These are phyloP conservation scores for Sesia apiformis DNA, from an alignment of 2,888 invertebrate genomes.

Conservation along the genomic window DNA sequence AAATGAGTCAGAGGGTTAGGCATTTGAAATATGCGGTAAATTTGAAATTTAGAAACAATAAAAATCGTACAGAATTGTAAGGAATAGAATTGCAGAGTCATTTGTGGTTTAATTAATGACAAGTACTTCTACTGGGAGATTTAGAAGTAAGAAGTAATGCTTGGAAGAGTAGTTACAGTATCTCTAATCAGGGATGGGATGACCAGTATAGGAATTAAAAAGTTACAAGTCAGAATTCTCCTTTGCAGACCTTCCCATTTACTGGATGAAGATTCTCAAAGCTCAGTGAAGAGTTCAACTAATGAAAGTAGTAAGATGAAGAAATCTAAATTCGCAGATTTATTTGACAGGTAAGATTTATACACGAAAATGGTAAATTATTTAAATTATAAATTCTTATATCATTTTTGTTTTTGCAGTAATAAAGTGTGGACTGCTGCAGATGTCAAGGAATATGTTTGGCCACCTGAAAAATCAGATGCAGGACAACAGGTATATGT, in stretches of 20 bases:
- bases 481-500: constrained; percentile 46
- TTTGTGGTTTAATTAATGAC: too few species aligned
- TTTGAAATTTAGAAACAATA: too few species aligned
- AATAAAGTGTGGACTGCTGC: constrained; percentile 83
- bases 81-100: too few species aligned
- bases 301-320: constrained; percentile 76
- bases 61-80: too few species aligned
- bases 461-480: constrained; percentile 78
- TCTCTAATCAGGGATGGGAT: too few species aligned
- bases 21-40: too few species aligned
- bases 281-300: constrained; percentile 85
- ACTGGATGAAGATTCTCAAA: constrained; percentile 86
- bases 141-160: too few species aligned
- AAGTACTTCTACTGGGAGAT: too few species aligned
- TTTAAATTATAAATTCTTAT: background rate
- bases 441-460: constrained; percentile 94
- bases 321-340: constrained; percentile 63
- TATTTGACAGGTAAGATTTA: constrained; percentile 56
- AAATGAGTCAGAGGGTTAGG: too few species aligned
- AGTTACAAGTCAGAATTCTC: background rate
- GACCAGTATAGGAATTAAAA: too few species aligned
- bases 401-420: constrained; percentile 29
- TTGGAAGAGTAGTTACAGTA: too few species aligned
- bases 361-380: background rate
- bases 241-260: constrained; percentile 55